These are phyloP conservation scores for Dolichallabes microphthalmus DNA, from an alignment of 2,113 vertebrate species.

Conservation along the genomic window DNA sequence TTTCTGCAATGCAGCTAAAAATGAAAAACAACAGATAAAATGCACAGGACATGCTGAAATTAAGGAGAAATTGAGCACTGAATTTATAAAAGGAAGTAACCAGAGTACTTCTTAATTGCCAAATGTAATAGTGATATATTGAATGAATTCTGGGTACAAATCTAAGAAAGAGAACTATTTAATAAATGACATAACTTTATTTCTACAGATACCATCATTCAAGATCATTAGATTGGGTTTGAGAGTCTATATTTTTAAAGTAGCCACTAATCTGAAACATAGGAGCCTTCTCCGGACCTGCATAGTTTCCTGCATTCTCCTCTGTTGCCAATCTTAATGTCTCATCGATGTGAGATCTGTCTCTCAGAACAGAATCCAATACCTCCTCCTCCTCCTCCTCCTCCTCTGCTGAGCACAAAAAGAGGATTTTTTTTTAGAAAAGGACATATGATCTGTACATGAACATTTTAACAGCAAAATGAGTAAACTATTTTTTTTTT, in stretches of 20 bases:
- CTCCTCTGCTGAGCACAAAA: slow-evolving; percentile 74
- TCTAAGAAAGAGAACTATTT: neutral
- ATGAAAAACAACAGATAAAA: neutral
- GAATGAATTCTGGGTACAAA: neutral
- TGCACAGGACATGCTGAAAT: neutral
- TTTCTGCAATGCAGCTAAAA: slow-evolving; percentile 80
- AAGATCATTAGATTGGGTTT: neutral
- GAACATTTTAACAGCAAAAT: no score
- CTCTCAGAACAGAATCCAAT: slow-evolving; percentile 73
- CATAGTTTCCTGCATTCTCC: slow-evolving; percentile 84
- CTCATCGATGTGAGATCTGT: slow-evolving; percentile 90
- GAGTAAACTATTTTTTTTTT: no score
- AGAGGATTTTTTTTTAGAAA: neutral
- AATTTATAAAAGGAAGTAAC: neutral
- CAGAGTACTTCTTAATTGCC: neutral
- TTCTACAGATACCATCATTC: neutral
- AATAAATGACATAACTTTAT: neutral
- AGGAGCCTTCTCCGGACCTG: slow-evolving; percentile 72
- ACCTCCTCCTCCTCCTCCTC: slow-evolving; percentile 76
- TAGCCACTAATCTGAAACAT: neutral
- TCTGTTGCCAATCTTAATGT: slow-evolving; percentile 88
- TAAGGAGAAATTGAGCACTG: neutral
- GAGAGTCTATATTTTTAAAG: neutral
- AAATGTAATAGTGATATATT: neutral
- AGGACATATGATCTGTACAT: neutral